Evolutionary conservation across 30 jellyfish, hydroid and myxozoan species (phyloP).

Genomic region (Cassiopea xamachana): DNA sequence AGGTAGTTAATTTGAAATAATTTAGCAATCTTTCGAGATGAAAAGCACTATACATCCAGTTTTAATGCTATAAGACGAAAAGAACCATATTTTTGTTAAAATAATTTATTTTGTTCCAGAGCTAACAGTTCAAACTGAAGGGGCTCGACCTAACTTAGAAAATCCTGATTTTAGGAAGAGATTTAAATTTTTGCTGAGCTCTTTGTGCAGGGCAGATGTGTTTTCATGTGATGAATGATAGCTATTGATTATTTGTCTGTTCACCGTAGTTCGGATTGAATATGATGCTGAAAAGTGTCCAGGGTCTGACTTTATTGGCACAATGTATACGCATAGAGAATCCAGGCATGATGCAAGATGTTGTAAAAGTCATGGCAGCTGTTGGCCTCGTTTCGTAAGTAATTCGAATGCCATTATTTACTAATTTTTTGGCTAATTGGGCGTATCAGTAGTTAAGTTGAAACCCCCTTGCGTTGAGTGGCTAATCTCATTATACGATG

Average conservation of each 20-base stretch:
- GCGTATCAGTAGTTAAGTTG: not conserved
- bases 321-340: conserved; percentile 94
- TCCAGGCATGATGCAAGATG: conserved; percentile 99
- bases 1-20: too few relatives aligned
- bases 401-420: not conserved
- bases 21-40: too few relatives aligned
- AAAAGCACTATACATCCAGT: too few relatives aligned
- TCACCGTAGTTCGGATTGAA: conserved; percentile 89
- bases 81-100: too few relatives aligned
- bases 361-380: conserved; percentile 99
- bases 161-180: too few relatives aligned
- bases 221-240: too few relatives aligned
- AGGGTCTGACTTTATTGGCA: conserved; percentile 93
- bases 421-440: not conserved
- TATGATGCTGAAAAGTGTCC: conserved; percentile 89
- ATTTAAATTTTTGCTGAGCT: too few relatives aligned
- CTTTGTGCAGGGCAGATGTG: too few relatives aligned
- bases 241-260: not conserved
- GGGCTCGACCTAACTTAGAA: too few relatives aligned
- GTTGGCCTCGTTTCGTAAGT: conserved; percentile 96
- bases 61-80: too few relatives aligned
- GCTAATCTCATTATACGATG: not conserved
- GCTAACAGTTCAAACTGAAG: too few relatives aligned
- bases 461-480: not conserved
- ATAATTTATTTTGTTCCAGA: too few relatives aligned